These are phyloP conservation scores for Bombyx mandarina DNA, from an alignment of 1,140 invertebrate species.

Conservation along the genomic window DNA sequence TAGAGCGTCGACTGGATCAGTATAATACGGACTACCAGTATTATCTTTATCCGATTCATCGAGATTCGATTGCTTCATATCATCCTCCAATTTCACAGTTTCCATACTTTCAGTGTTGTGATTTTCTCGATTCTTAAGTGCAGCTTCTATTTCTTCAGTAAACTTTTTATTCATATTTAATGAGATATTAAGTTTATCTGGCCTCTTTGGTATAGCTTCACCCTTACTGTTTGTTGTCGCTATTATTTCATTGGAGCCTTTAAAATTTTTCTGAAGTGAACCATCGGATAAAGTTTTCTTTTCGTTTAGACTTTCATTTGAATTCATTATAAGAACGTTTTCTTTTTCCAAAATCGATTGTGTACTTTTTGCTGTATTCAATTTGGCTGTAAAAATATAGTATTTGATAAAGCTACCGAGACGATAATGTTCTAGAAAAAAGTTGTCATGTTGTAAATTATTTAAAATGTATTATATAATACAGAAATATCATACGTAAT, in stretches of 20 bases:
- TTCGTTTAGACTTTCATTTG: slow-evolving; percentile 54
- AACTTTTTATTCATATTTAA: slow-evolving; percentile 67
- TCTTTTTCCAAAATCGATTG: slow-evolving; percentile 62
- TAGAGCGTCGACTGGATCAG: slow-evolving; percentile 91
- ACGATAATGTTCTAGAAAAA: slow-evolving; percentile 1
- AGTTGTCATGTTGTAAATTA: slow-evolving; percentile 1
- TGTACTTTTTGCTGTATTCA: slow-evolving; percentile 54
- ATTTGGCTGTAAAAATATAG: slow-evolving; percentile 36
- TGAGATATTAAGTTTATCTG: slow-evolving; percentile 63
- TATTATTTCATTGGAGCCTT: slow-evolving; percentile 60
- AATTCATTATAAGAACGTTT: slow-evolving; percentile 52
- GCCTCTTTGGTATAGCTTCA: slow-evolving; percentile 60
- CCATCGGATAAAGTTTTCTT: slow-evolving; percentile 50
- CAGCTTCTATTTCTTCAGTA: slow-evolving; percentile 60
- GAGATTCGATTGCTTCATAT: slow-evolving; percentile 29
- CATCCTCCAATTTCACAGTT: slow-evolving; percentile 59
- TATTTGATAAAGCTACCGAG: background rate
- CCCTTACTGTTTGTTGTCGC: slow-evolving; percentile 70
- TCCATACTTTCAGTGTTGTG: slow-evolving; percentile 62
- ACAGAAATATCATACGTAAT: slow-evolving; percentile 67
- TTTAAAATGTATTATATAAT: too few species aligned
- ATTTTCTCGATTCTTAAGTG: slow-evolving; percentile 50
- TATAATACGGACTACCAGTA: slow-evolving; percentile 90
- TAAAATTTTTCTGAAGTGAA: slow-evolving; percentile 56
- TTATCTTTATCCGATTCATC: slow-evolving; percentile 70